Base-by-base conservation (phyloP, 2,797 vertebrate species). In the Sylvia borin region DNA sequence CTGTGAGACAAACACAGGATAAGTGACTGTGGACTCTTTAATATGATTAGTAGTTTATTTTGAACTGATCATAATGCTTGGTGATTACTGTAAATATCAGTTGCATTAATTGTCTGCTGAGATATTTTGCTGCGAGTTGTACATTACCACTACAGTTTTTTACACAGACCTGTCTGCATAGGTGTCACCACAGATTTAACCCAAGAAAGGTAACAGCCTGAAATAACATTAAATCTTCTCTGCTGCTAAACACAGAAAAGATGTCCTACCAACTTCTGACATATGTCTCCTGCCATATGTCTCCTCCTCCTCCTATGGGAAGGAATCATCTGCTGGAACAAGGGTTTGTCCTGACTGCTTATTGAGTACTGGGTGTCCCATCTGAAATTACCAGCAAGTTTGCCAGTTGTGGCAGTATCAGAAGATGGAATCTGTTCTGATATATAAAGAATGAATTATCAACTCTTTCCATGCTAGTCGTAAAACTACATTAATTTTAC, bases 1-100 rank as follows among this genome's bases (percentile, higher is more conserved):
- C 83, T 85, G 45, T 58, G 61, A 90, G 83, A 93, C 47, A 94
- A 36, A 11, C n/a, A 64, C 31, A 77, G 48, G 74, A 82, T 88
- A 97, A 96, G 43, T 77, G 58, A 89, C 64, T 95, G 72, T 77
- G 90, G 67, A 92, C 83, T 92, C 67, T 85, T 94, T 91, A 80
- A 67, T 79, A 74, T 60, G 93, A 65, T 43, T 75, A 93, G 70
- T 93, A 92, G 51, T 65, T 94, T 4, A 19, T 26, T 42, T 85
- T 80, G 53, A 85, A 72, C 7, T 82, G 34, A 93, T 68, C 70
- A 91, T 75, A 55, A 57, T 29, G 45, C 16, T 92, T 93, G 61
- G 45, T 85, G 65, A 74, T 89, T 95, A 92, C 71, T 34, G 42
- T 61, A 92, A 88, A 90, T 93, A 91, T 68, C 65, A 84, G 25